Evolutionary conservation across 2,113 vertebrate species (phyloP).

Genomic region (Crotalus horridus): DNA sequence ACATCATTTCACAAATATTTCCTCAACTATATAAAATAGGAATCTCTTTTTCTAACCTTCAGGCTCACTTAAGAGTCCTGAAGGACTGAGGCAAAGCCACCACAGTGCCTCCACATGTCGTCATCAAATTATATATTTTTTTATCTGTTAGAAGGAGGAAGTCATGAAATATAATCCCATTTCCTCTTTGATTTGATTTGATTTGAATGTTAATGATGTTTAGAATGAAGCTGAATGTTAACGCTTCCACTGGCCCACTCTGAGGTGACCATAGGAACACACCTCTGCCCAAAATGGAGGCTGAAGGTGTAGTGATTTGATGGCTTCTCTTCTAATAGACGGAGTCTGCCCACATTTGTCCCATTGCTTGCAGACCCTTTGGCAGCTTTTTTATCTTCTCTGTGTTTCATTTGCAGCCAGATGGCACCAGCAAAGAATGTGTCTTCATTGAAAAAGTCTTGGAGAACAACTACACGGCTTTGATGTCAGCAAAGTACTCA

Average conservation of each 20-base stretch:
- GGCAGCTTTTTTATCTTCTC: background rate
- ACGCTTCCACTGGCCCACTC: background rate
- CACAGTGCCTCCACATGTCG: background rate
- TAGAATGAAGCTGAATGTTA: background rate
- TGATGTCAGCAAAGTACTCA: slow-evolving; percentile 83
- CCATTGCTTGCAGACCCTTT: background rate
- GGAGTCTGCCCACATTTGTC: background rate
- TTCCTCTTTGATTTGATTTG: background rate
- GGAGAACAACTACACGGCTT: slow-evolving; percentile 85
- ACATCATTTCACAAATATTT: background rate
- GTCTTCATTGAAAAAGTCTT: slow-evolving; percentile 86
- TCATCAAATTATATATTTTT: background rate
- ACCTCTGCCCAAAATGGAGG: background rate
- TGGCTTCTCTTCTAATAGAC: background rate
- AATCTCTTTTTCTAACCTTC: background rate
- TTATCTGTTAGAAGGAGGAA: background rate
- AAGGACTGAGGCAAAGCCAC: background rate
- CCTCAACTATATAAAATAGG: background rate
- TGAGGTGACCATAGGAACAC: background rate
- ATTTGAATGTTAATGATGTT: background rate
- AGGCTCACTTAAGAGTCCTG: background rate
- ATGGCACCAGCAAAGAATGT: slow-evolving; percentile 80
- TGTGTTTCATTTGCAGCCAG: slow-evolving; percentile 66
- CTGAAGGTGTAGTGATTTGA: background rate
- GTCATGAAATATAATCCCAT: background rate